Percentiles rank a stretch among this genome's conserved stretches.
These are phyloP conservation scores for Furcula furcula DNA, from an alignment of 2,888 invertebrate genomes.

Conservation along the genomic window DNA sequence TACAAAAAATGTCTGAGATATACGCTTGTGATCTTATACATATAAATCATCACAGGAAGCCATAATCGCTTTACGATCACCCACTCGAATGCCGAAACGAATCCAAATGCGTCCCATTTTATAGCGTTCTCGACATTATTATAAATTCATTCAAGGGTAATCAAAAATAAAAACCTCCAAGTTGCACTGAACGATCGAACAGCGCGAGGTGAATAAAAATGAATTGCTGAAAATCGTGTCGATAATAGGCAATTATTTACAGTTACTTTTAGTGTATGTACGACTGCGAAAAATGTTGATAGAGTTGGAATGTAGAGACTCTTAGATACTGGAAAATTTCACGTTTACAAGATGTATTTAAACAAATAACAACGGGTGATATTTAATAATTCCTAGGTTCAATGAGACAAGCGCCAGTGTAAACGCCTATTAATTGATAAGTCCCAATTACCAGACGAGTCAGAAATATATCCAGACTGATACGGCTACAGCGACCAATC, in stretches of 20 bases:
- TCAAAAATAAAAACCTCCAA: background rate
- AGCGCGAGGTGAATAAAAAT: background rate
- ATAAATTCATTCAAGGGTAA: constrained; percentile 6
- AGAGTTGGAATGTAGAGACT: constrained; percentile 2
- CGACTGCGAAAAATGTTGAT: background rate
- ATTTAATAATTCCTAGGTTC: too few relatives aligned
- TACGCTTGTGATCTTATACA: background rate
- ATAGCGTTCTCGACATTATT: constrained; percentile 22
- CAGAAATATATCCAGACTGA: too few relatives aligned
- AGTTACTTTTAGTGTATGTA: background rate
- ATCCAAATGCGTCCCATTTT: constrained; percentile 23
- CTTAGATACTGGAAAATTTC: too few relatives aligned
- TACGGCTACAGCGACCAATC: too few relatives aligned
- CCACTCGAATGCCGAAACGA: constrained; percentile 14
- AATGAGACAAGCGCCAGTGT: too few relatives aligned
- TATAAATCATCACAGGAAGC: constrained; percentile 3
- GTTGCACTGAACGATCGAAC: background rate
- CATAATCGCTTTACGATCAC: constrained; percentile 3
- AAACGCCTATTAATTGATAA: too few relatives aligned
- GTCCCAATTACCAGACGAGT: too few relatives aligned
- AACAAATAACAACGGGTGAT: too few relatives aligned
- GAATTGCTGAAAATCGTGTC: background rate
- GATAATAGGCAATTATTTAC: constrained; percentile 1
- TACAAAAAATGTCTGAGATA: background rate
- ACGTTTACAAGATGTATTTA: too few relatives aligned